Evolutionary conservation across 1,140 invertebrate genomes (phyloP), one percentile per base, ranked within the genome.

Genomic region (Cyclargus thomasi): DNA sequence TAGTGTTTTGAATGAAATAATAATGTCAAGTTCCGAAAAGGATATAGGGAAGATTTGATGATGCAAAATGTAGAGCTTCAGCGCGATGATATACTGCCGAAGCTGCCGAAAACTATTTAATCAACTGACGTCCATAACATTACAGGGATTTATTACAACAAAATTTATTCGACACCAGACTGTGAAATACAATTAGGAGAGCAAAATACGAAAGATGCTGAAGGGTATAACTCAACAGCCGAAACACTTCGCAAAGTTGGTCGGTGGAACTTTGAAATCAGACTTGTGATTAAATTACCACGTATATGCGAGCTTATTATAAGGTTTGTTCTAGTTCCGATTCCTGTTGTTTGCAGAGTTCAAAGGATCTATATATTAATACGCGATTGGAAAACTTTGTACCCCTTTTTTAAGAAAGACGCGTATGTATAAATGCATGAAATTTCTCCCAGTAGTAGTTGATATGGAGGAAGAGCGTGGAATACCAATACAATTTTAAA

Each of bases 351-450:
- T 29, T 29, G 14, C 39, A 16, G 14, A 47, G 39, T 47, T 47
- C 39, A 47, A 47, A 47, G 39, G 11, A 47, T 47, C 11, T 47
- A 11, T 11, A 47, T 14, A 16, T 11, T 39, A 8, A 47, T 47
- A 16, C 39, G 8, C 0, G 14, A 0, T 11, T 0, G 10, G 8
- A 47, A 47, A 47, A 1, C 10, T 8, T 16, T 4, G 8, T 4
- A 14, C 7, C 4, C 71, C 75, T 70, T 74, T 74, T 78, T 68
- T 74, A 73, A 69, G 70, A 74, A 70, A 68, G 75, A 78, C 74
- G n/a, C n/a, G n/a, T n/a, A n/a, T n/a, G n/a, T n/a, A n/a, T n/a
- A n/a, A n/a, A n/a, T n/a, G n/a, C n/a, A n/a, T n/a, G n/a, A n/a
- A n/a, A n/a, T n/a, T n/a, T n/a, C n/a, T n/a, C n/a, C n/a, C n/a